phyloP scores from a whole-genome alignment of 2,113 vertebrate species.

The Alligator sinensis region DNA sequence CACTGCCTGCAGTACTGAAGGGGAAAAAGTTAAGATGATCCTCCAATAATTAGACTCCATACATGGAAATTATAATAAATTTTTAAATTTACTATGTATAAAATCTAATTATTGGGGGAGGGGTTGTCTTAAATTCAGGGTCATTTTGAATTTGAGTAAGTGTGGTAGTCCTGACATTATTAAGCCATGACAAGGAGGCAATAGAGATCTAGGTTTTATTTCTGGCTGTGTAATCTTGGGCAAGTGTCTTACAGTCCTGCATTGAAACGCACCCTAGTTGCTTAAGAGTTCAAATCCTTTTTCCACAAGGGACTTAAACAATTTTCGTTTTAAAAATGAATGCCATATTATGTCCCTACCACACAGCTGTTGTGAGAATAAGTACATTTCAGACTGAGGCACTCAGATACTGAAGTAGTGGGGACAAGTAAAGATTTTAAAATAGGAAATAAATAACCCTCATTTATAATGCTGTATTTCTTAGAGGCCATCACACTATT shows the following conservation, averaged over 20 bases:
- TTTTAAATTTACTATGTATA: no score
- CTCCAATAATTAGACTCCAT: no score
- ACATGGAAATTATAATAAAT: no score
- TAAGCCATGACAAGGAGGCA: accelerated
- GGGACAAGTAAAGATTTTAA: neutral
- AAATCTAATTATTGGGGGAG: no score
- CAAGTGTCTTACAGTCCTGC: neutral
- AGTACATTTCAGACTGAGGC: neutral
- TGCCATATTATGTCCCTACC: neutral
- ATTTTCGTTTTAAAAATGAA: neutral
- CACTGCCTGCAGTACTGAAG: no score
- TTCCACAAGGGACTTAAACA: neutral
- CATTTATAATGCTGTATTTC: accelerated
- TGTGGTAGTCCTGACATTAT: no score
- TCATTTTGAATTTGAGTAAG: no score
- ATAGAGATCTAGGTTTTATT: no score
- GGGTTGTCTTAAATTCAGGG: no score
- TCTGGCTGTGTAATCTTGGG: neutral
- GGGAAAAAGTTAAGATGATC: no score
- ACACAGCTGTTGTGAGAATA: neutral
- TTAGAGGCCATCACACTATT: accelerated
- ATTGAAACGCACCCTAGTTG: neutral
- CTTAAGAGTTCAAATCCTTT: accelerated
- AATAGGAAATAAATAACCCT: neutral
- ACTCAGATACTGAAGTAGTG: neutral